These are phyloP conservation scores for Drosophila sucinea DNA, from an alignment of 1,140 invertebrate species.

Conservation along the genomic window DNA sequence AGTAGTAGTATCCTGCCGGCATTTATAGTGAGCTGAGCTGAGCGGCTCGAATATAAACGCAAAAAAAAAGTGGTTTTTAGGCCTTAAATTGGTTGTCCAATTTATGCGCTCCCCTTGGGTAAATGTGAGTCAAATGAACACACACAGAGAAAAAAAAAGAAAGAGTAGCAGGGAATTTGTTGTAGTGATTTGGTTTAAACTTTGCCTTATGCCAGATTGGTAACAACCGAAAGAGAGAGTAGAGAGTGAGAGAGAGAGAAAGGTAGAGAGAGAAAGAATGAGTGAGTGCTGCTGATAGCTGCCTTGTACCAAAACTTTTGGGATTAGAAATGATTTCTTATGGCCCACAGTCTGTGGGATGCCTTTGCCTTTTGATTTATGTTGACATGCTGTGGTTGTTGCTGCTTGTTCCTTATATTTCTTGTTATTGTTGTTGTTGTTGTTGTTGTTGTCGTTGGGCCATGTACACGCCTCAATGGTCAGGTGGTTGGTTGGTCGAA, in stretches of 20 bases:
- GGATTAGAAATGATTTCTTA: slow-evolving; percentile 81
- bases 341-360: slow-evolving; percentile 44
- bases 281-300: slow-evolving; percentile 61
- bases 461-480: slow-evolving; percentile 75
- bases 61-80: slow-evolving; percentile 74
- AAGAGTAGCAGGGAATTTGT: slow-evolving; percentile 35
- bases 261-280: slow-evolving; percentile 10
- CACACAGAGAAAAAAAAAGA: slow-evolving; percentile 13
- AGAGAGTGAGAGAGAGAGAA: background rate
- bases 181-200: slow-evolving; percentile 43
- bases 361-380: slow-evolving; percentile 77
- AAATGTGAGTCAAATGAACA: slow-evolving; percentile 12
- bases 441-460: slow-evolving; percentile 61
- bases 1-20: slow-evolving; percentile 48
- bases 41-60: slow-evolving; percentile 71
- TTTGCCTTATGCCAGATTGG: slow-evolving; percentile 37
- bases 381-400: slow-evolving; percentile 75
- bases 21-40: slow-evolving; percentile 59
- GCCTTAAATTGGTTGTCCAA: slow-evolving; percentile 80
- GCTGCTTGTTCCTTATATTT: slow-evolving; percentile 25
- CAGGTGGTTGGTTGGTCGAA: slow-evolving; percentile 65
- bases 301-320: slow-evolving; percentile 65
- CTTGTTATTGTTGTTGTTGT: slow-evolving; percentile 35
- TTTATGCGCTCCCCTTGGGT: slow-evolving; percentile 66
- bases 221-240: slow-evolving; percentile 46